These are phyloP conservation scores for Ia io DNA, from an alignment of 2,113 vertebrate species.

Conservation along the genomic window DNA sequence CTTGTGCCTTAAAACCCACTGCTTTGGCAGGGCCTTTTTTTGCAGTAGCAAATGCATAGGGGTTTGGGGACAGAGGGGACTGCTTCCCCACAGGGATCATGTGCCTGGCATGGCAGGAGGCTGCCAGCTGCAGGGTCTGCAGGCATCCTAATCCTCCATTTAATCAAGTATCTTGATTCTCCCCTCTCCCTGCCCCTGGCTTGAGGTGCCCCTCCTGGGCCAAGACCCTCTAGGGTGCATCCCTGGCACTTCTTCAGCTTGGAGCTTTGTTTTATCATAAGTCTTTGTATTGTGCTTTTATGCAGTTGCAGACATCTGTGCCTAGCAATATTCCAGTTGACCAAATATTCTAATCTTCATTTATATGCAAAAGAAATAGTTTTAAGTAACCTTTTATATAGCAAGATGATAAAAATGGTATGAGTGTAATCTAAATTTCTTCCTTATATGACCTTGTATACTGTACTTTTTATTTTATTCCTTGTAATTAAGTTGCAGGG, in stretches of 20 bases:
- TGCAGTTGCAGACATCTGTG: slow-evolving; percentile 80
- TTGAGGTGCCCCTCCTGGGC: background rate
- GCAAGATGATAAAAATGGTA: slow-evolving; percentile 70
- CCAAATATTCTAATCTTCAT: slow-evolving; percentile 85
- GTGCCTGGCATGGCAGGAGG: slow-evolving; percentile 48
- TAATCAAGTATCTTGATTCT: slow-evolving; percentile 64
- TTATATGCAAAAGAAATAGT: slow-evolving; percentile 87
- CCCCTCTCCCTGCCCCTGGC: background rate
- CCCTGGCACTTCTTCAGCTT: slow-evolving; percentile 72
- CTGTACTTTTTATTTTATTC: slow-evolving; percentile 78
- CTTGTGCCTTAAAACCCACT: slow-evolving; percentile 82
- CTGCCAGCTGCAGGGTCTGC: background rate
- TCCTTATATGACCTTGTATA: slow-evolving; percentile 80
- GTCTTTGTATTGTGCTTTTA: slow-evolving; percentile 76
- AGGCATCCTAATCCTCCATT: background rate
- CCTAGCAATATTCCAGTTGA: slow-evolving; percentile 84
- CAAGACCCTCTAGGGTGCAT: background rate
- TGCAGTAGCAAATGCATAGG: background rate
- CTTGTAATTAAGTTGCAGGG: slow-evolving; percentile 74
- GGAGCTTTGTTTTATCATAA: slow-evolving; percentile 75
- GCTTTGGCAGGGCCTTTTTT: background rate
- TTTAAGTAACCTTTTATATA: slow-evolving; percentile 86
- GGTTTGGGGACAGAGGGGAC: background rate
- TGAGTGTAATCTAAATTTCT: slow-evolving; percentile 79
- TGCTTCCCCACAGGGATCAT: background rate